Conservation (phyloP, 2,888 invertebrate species). For the Drosophila lutescens region DNA sequence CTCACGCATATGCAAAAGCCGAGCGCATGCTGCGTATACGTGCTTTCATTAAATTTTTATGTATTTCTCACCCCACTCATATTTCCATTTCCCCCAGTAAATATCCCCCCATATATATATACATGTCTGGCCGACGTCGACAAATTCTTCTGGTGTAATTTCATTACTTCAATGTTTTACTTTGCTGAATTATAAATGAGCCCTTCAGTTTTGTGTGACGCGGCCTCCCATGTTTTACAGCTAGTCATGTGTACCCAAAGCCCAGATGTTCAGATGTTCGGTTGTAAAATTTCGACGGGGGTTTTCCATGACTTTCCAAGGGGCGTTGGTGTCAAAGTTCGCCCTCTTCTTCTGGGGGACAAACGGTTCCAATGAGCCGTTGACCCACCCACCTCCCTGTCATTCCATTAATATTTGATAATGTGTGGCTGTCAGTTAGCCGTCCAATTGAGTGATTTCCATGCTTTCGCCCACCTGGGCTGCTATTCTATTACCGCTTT, state of each 20-base stretch:
- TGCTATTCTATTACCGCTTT: conserved; percentile 25
- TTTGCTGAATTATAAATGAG: conserved; percentile 78
- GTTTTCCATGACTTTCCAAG: conserved; percentile 42
- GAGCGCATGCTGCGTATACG: conserved; percentile 67
- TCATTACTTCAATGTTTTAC: conserved; percentile 79
- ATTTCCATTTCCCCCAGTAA: conserved; percentile 45
- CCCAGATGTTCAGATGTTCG: conserved; percentile 70
- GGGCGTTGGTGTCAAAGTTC: conserved; percentile 73
- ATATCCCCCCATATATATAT: not conserved
- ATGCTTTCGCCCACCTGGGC: conserved; percentile 7
- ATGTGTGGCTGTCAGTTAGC: conserved; percentile 75
- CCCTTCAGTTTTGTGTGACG: conserved; percentile 38
- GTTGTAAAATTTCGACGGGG: conserved; percentile 40
- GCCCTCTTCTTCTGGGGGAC: conserved; percentile 35
- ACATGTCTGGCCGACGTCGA: conserved; percentile 40
- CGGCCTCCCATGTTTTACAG: conserved; percentile 53
- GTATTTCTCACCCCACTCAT: conserved; percentile 64
- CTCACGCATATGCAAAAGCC: conserved; percentile 53
- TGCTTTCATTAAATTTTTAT: conserved; percentile 74
- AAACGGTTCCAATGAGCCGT: conserved; percentile 69
- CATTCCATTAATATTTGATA: conserved; percentile 70
- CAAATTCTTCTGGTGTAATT: conserved; percentile 75
- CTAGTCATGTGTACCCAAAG: conserved; percentile 63
- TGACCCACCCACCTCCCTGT: conserved; percentile 36
- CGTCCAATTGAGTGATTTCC: conserved; percentile 76